Percentiles rank a stretch among this genome's conserved stretches.
phyloP scores from a whole-genome alignment of 2,888 invertebrate species.

The Desoria tigrina region DNA sequence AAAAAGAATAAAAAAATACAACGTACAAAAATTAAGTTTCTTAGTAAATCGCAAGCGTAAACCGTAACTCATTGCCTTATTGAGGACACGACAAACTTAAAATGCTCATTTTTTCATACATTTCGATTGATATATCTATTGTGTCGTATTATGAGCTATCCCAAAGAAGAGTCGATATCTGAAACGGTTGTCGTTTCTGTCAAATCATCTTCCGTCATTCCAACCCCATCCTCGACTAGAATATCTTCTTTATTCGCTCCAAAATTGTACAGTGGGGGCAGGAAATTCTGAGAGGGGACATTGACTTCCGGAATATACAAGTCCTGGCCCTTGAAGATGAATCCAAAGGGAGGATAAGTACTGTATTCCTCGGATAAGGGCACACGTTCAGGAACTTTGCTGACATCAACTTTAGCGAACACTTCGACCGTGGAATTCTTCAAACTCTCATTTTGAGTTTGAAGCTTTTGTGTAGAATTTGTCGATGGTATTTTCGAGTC shows the following conservation, averaged over 20 bases:
- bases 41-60: too few species aligned
- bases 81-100: too few species aligned
- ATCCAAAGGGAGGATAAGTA: constrained; percentile 37
- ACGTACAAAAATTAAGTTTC: too few species aligned
- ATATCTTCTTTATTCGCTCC: constrained; percentile 11
- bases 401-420: constrained; percentile 23
- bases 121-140: too few species aligned
- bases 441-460: too few species aligned
- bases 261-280: constrained; percentile 23
- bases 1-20: too few species aligned
- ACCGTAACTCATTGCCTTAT: too few species aligned
- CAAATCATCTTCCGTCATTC: neutral
- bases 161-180: too few species aligned
- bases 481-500: too few species aligned
- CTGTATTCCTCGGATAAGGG: constrained; percentile 26
- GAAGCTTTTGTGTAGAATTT: too few species aligned
- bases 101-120: too few species aligned
- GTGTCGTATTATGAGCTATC: too few species aligned
- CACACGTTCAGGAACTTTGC: constrained; percentile 17
- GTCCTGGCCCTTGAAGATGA: constrained; percentile 35
- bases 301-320: constrained; percentile 28
- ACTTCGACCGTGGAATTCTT: neutral
- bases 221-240: constrained; percentile 11
- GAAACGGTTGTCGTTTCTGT: neutral
- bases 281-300: constrained; percentile 30